A percentile compares a stretch with the other conserved stretches of the same genome.
Evolutionary conservation across 1,140 invertebrate species (phyloP).

Genomic region (Nymphalis io): DNA sequence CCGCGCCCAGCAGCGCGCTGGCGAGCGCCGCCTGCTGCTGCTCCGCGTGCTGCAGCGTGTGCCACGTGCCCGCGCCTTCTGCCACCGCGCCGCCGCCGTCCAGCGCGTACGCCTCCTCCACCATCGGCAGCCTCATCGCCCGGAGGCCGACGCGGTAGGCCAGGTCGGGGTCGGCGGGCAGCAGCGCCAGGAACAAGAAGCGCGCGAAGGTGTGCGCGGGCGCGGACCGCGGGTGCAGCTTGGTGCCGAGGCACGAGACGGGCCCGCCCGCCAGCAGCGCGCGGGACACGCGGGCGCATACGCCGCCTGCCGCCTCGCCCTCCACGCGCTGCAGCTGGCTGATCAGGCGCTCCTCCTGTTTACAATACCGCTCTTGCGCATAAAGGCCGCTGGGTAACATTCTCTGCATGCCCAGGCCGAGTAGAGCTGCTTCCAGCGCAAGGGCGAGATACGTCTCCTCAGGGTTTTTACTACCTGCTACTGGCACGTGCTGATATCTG

Average conservation of each 20-base stretch:
- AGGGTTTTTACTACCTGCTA: constrained; percentile 85
- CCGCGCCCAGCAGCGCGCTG: constrained; percentile 85
- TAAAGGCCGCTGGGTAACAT: constrained; percentile 90
- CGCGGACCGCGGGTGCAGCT: constrained; percentile 88
- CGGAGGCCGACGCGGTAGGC: constrained; percentile 86
- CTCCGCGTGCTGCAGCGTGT: constrained; percentile 86
- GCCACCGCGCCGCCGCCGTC: constrained; percentile 74
- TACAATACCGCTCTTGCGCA: constrained; percentile 84
- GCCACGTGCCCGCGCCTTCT: constrained; percentile 72
- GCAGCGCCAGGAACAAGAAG: constrained; percentile 88
- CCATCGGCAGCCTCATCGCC: constrained; percentile 86
- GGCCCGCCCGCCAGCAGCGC: constrained; percentile 87
- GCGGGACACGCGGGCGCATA: constrained; percentile 82
- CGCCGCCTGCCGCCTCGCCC: constrained; percentile 85
- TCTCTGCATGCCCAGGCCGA: constrained; percentile 89
- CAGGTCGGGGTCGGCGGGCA: constrained; percentile 87
- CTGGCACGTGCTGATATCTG: constrained; percentile 87
- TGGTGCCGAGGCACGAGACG: constrained; percentile 86
- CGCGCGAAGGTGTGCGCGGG: constrained; percentile 92
- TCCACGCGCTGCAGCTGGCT: constrained; percentile 88
- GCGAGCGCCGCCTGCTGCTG: constrained; percentile 91
- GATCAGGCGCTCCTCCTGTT: constrained; percentile 88
- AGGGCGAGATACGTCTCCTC: constrained; percentile 90
- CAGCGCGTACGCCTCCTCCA: constrained; percentile 88
- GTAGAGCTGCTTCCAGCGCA: constrained; percentile 83